These are phyloP conservation scores for Napeogenes inachia DNA, from an alignment of 2,888 invertebrate species.

Conservation along the genomic window DNA sequence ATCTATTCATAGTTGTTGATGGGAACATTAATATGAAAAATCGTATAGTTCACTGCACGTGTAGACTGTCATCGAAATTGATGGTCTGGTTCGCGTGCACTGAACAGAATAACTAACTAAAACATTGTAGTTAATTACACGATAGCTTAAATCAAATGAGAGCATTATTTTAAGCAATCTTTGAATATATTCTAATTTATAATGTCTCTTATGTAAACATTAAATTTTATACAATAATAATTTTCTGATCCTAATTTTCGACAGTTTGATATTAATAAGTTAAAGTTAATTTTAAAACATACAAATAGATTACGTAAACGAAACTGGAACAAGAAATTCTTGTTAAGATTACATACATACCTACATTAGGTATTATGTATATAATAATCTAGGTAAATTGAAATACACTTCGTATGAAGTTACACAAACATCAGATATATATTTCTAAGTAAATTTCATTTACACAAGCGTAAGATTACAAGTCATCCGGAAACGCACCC, in stretches of 20 bases:
- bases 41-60: constrained; percentile 40
- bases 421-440: too few relatives aligned
- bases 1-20: constrained; percentile 19
- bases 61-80: constrained; percentile 60
- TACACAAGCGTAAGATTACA: too few relatives aligned
- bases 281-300: too few relatives aligned
- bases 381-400: background rate
- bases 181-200: constrained; percentile 9
- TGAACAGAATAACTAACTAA: constrained; percentile 64
- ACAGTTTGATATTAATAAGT: too few relatives aligned
- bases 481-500: too few relatives aligned
- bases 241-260: too few relatives aligned
- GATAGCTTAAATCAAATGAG: constrained; percentile 48
- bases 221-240: too few relatives aligned
- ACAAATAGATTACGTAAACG: too few relatives aligned
- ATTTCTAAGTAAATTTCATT: too few relatives aligned
- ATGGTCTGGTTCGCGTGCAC: constrained; percentile 59
- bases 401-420: too few relatives aligned
- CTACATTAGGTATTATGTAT: background rate
- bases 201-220: background rate
- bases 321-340: too few relatives aligned
- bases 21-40: constrained; percentile 33
- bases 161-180: constrained; percentile 41
- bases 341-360: too few relatives aligned
- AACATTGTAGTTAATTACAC: constrained; percentile 60